Evolutionary conservation across 2,113 vertebrate genomes (phyloP).

Genomic region (Merops nubicus): DNA sequence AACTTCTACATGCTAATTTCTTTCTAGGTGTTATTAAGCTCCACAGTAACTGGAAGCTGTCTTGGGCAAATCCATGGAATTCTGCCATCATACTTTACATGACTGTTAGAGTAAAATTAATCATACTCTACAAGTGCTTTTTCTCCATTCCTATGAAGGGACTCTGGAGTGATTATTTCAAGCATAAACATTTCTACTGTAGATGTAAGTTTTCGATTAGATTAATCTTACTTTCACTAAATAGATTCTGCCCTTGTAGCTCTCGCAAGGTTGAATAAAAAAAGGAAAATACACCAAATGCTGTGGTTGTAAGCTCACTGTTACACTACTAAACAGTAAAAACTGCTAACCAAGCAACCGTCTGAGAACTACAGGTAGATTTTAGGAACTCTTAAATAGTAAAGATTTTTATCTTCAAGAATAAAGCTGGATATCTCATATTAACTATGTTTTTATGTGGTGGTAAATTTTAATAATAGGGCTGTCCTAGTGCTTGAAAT

Average conservation of each 20-base stretch:
- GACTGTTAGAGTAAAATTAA: not conserved
- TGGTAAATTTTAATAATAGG: not conserved
- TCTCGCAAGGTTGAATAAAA: not conserved
- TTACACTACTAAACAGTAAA: not conserved
- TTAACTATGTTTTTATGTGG: not conserved
- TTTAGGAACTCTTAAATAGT: not conserved
- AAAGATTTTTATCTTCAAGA: not conserved
- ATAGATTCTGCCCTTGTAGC: not conserved
- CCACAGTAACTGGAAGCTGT: not conserved
- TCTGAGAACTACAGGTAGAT: not conserved
- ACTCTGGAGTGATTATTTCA: not conserved
- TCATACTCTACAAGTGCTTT: not conserved
- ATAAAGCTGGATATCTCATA: not conserved
- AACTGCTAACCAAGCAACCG: not conserved
- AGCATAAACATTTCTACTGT: not conserved
- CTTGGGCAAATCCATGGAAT: not conserved
- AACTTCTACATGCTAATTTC: not conserved
- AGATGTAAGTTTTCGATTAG: not conserved
- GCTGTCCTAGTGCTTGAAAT: not conserved
- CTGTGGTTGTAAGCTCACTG: fast-evolving
- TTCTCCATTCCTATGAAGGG: not conserved
- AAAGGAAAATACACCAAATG: not conserved
- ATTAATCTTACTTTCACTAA: not conserved
- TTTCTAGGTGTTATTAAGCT: not conserved
- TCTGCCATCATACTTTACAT: not conserved